Evolutionary conservation across 2,113 vertebrate species (phyloP), one percentile per base, ranked within the genome.

Genomic region (Thinocorus orbignyianus): DNA sequence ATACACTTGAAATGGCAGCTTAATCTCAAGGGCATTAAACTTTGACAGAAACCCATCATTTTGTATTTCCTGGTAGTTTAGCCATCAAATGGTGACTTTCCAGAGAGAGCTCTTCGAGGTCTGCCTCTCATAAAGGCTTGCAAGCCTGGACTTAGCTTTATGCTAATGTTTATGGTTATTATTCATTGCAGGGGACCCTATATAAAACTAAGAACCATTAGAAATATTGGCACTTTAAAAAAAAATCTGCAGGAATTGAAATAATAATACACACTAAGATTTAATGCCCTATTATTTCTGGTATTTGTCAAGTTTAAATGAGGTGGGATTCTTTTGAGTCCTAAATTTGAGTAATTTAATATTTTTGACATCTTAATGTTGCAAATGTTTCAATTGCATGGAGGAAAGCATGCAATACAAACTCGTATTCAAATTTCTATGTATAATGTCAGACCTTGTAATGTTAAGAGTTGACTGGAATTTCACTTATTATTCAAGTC

Each of bases 11-110:
- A 96, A 86, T 88, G 76, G 77, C 82, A 83, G 66, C 74, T 78
- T 93, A 86, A 97, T 95, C 71, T 95, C 68, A 49, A 95, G 74
- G 81, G 39, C 88, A 57, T 81, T 92, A 81, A 87, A 93, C 74
- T 94, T 71, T 6, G 35, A 81, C 73, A 84, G 68, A 95, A 93
- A 88, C 81, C 66, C 62, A 73, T 73, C 2, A 20, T 91, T 94
- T 95, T 83, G 16, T 77, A 44, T 88, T 95, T 97, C 60, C 85
- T 91, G 73, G 70, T 90, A 61, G 42, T 64, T 90, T 48, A 85
- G 25, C 74, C 58, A 60, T 82, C 73, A 86, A 92, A 88, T 2
- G 5, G 48, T 86, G 69, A 46, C 17, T 90, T 92, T 35, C 44
- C 6, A 2, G 41, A 79, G 48, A 62, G 39, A 84, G 15, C 26